These are phyloP conservation scores for Stramonita haemastoma DNA, from an alignment of 2,888 invertebrate species.

Conservation along the genomic window DNA sequence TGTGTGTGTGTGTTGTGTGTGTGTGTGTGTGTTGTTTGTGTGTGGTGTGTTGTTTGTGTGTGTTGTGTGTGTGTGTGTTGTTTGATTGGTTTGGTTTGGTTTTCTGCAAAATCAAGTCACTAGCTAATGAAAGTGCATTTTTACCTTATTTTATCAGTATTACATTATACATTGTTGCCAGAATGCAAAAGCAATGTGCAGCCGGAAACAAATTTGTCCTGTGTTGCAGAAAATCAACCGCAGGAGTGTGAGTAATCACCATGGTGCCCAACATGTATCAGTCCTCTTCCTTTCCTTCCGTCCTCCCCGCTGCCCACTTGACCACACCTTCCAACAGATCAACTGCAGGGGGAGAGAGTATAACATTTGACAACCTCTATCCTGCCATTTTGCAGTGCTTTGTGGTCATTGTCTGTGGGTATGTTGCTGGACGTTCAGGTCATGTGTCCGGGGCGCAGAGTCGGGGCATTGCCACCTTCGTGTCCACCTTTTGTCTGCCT, in stretches of 20 bases:
- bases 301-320: background rate
- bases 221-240: slow-evolving; percentile 18
- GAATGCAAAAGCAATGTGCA: too few relatives aligned
- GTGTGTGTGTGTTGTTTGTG: too few relatives aligned
- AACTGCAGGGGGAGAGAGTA: slow-evolving; percentile 34
- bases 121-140: slow-evolving; percentile 8
- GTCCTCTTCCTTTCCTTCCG: slow-evolving; percentile 23
- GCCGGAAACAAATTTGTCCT: background rate
- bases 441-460: slow-evolving; percentile 68
- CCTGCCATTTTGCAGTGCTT: slow-evolving; percentile 95
- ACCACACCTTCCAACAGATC: slow-evolving; percentile 78
- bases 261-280: background rate
- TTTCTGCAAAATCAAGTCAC: background rate
- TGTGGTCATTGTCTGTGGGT: slow-evolving; percentile 79
- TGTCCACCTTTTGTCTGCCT: slow-evolving; percentile 94
- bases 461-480: slow-evolving; percentile 90
- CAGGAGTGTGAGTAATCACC: slow-evolving; percentile 16
- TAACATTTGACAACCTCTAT: slow-evolving; percentile 85
- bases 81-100: background rate
- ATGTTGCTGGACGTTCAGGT: slow-evolving; percentile 72
- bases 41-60: too few relatives aligned
- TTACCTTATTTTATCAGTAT: too few relatives aligned
- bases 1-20: too few relatives aligned
- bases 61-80: background rate
- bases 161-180: too few relatives aligned